phyloP scores from a whole-genome alignment of 1,140 invertebrate species.

The Rhizoglyphus robini region DNA sequence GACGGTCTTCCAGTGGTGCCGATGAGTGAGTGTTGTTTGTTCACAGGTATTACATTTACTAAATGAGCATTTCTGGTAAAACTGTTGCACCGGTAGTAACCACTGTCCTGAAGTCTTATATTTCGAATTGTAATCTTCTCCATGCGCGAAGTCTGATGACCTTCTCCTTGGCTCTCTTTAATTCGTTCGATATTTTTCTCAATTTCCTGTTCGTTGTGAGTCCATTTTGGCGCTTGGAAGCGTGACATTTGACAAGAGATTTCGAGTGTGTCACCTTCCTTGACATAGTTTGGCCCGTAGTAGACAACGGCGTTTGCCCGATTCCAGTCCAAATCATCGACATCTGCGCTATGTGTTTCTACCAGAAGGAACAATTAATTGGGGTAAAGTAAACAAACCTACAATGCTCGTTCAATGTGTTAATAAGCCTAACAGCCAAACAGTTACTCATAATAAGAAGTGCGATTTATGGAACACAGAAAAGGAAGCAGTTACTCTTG shows the following conservation, averaged over 20 bases:
- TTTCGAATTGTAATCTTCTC: not conserved
- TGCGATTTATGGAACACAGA: no score
- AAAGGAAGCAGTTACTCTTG: no score
- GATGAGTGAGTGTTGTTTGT: not conserved
- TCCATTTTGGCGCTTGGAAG: constrained; percentile 22
- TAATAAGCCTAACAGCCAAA: no score
- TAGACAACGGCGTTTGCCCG: constrained; percentile 7
- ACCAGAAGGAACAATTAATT: no score
- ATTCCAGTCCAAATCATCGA: no score
- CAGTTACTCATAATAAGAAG: no score
- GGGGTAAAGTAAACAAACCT: no score
- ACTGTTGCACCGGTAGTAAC: constrained; percentile 23
- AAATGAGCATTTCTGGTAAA: constrained; percentile 19
- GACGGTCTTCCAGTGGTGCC: not conserved
- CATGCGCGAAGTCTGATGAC: not conserved
- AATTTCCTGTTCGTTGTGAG: constrained; percentile 6
- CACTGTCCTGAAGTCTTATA: constrained; percentile 18
- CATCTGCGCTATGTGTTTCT: no score
- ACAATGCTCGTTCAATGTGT: no score
- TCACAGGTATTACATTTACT: constrained; percentile 12
- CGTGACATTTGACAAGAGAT: constrained; percentile 21
- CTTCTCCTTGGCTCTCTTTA: not conserved
- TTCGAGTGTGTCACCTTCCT: constrained; percentile 18
- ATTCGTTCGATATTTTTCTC: not conserved
- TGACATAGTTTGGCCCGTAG: constrained; percentile 20